Conservation (phyloP, 2,113 vertebrate genomes). For the Craseonycteris thonglongyai region DNA sequence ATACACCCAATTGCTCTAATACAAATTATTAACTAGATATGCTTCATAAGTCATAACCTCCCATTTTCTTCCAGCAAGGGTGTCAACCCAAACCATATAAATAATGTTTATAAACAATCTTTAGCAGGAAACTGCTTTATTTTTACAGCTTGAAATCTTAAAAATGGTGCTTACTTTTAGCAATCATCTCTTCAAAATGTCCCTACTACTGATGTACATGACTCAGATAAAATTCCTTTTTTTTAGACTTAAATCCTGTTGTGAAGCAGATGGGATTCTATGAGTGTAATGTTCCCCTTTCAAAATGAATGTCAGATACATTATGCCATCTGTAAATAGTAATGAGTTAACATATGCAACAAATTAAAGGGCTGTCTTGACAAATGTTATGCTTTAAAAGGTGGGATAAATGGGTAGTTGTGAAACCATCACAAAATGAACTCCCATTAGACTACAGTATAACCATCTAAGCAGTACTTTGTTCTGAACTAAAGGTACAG, state of each 20-base stretch:
- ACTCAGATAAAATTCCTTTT: slow-evolving; percentile 45
- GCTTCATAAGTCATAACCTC: not conserved
- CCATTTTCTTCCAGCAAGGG: not conserved
- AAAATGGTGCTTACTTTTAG: slow-evolving; percentile 1
- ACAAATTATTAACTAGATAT: slow-evolving; percentile 15
- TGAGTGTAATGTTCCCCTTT: slow-evolving; percentile 34
- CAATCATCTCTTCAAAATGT: slow-evolving; percentile 38
- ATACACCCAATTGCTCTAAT: not conserved
- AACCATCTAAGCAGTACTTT: not conserved
- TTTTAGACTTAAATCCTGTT: not conserved
- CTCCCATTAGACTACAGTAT: not conserved
- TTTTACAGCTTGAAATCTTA: slow-evolving; percentile 25
- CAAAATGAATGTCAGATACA: slow-evolving; percentile 20
- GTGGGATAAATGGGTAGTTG: slow-evolving; percentile 31
- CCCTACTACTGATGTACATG: not conserved
- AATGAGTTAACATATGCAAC: slow-evolving; percentile 29
- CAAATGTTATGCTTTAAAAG: slow-evolving; percentile 42
- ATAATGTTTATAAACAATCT: slow-evolving; percentile 22
- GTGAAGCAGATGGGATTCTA: slow-evolving; percentile 41
- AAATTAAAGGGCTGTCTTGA: slow-evolving; percentile 29
- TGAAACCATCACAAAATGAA: slow-evolving; percentile 41
- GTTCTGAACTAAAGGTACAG: slow-evolving; percentile 38
- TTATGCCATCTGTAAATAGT: slow-evolving; percentile 40
- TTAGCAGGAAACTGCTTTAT: slow-evolving; percentile 24
- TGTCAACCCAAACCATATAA: slow-evolving; percentile 18